Evolutionary conservation across 2,888 invertebrate genomes (phyloP).

Genomic region (Cordilura impudica): DNA sequence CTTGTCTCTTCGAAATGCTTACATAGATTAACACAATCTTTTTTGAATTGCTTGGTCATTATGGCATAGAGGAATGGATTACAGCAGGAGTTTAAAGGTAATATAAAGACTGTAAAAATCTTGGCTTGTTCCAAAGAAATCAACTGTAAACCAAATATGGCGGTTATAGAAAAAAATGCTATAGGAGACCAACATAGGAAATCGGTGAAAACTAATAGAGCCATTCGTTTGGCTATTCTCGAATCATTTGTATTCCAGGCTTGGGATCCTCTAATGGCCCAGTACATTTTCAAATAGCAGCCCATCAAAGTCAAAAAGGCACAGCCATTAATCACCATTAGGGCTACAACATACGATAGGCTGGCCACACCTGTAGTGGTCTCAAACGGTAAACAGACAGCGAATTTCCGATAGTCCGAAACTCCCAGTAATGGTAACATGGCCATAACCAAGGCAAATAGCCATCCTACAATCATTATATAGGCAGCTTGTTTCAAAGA

Average conservation of each 20-base stretch:
- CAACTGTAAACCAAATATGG: constrained; percentile 93
- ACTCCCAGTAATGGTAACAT: constrained; percentile 92
- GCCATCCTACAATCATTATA: constrained; percentile 96
- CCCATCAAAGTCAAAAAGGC: constrained; percentile 97
- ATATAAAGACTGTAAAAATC: constrained; percentile 95
- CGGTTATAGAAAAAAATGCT: constrained; percentile 95
- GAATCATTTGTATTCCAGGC: constrained; percentile 99
- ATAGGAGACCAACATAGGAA: constrained; percentile 99
- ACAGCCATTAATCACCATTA: constrained; percentile 94
- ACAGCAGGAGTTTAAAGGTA: constrained; percentile 97
- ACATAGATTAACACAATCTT: constrained; percentile 96
- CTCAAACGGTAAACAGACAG: constrained; percentile 97
- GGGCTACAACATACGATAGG: constrained; percentile 91
- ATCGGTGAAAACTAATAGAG: constrained; percentile 96
- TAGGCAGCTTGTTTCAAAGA: constrained; percentile 93
- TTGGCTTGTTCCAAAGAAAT: constrained; percentile 97
- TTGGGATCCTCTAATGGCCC: constrained; percentile 96
- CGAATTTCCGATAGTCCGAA: constrained; percentile 97
- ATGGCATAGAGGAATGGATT: constrained; percentile 99
- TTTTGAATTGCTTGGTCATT: constrained; percentile 97
- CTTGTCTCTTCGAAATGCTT: constrained; percentile 97
- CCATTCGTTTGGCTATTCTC: constrained; percentile 97
- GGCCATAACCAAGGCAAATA: constrained; percentile 91
- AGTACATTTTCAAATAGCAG: constrained; percentile 98
- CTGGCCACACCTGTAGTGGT: constrained; percentile 87